Evolutionary conservation across 2,797 vertebrate genomes (phyloP), one percentile per base, ranked within the genome.

Genomic region (Halcyon badia): DNA sequence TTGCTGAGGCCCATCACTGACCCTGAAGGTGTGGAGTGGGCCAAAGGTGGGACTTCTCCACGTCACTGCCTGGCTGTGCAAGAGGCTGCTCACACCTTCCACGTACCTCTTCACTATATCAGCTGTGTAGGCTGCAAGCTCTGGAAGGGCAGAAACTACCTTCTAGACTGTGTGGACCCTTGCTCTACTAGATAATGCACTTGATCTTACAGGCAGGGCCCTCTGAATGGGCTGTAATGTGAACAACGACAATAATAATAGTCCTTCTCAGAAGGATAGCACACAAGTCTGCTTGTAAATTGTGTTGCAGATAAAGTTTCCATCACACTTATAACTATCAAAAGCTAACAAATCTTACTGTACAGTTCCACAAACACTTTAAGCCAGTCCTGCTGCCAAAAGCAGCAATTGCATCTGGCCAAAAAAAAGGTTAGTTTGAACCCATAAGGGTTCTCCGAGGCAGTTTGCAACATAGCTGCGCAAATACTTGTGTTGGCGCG

Each of bases 401-500:
- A 93, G 92, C 80, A 96, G 92, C 90, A 92, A 90, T 70, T 26
- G 95, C 94, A 70, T 80, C 60, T 87, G 44, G 94, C 95, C 79
- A 95, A 95, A 92, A 94, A 92, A 94, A 94, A 90, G 95, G 62
- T 90, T 92, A 87, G 66, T 84, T 90, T 84, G 81, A 96, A 85
- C 78, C 48, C 83, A 66, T 72, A 33, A 44, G 48, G 51, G 60
- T 81, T 93, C 80, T 93, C 77, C 77, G 48, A 89, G 77, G 58
- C 70, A 82, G 69, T 84, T 95, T 65, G 93, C 80, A 95, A 82
- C 90, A 72, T 87, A 88, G 58, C 92, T 82, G 81, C 58, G 72
- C 69, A 94, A 94, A 92, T 84, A 87, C 92, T 97, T 95, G 78
- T 96, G 75, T 94, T 97, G 96, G 96, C 94, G 72, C 46, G 64